Evolutionary conservation across 2,113 vertebrate species (phyloP).

Genomic region (Corythoichthys intestinalis): DNA sequence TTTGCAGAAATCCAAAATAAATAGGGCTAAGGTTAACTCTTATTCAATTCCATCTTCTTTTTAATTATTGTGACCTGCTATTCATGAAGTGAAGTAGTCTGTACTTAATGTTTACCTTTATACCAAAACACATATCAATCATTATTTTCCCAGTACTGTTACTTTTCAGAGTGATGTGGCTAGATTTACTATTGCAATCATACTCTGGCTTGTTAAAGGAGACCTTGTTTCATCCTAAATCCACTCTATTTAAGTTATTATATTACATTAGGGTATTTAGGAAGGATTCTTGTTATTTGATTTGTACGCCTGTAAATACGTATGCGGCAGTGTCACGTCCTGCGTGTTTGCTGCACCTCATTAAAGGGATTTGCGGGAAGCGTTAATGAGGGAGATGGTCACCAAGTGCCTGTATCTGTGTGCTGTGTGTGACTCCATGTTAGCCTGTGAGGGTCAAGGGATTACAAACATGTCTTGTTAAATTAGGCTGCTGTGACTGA

Average conservation of each 20-base stretch:
- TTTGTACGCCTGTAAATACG: constrained; percentile 9
- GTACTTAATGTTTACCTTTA: not conserved
- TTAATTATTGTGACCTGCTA: too few relatives aligned
- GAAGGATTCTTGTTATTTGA: constrained; percentile 14
- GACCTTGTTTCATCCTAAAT: not conserved
- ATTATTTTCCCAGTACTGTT: not conserved
- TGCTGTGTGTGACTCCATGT: constrained; percentile 26
- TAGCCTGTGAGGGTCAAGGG: constrained; percentile 55
- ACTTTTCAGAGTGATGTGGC: not conserved
- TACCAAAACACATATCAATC: not conserved
- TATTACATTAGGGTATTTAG: not conserved
- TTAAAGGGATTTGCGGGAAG: constrained; percentile 35
- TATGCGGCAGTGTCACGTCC: constrained; percentile 6
- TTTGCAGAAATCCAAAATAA: too few relatives aligned
- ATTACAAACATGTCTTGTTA: constrained; percentile 65
- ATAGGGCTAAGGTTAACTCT: too few relatives aligned
- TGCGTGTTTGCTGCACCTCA: constrained; percentile 38
- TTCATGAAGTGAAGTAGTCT: too few relatives aligned
- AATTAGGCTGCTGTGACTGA: constrained; percentile 62
- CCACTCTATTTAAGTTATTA: not conserved
- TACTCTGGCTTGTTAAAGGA: not conserved
- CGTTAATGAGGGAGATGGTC: constrained; percentile 48
- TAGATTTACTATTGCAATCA: not conserved
- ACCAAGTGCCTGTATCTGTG: constrained; percentile 43
- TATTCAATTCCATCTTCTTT: too few relatives aligned